These are phyloP conservation scores for Embidobia sp. DNA, from an alignment of 2,888 invertebrate species.

Conservation along the genomic window DNA sequence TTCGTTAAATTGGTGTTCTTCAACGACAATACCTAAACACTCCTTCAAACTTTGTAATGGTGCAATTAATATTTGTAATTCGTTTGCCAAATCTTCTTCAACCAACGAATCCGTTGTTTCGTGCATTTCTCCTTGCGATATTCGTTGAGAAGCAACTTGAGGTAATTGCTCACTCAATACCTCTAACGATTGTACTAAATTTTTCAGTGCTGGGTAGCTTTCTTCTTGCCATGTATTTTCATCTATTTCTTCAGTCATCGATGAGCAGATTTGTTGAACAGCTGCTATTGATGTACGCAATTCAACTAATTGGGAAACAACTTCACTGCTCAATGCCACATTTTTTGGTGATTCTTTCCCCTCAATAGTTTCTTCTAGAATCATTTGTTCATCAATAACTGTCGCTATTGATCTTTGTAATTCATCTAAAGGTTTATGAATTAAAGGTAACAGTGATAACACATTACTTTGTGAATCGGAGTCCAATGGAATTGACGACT, in stretches of 20 bases:
- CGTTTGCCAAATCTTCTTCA: slow-evolving; percentile 26
- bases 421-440: slow-evolving; percentile 76
- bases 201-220: slow-evolving; percentile 66
- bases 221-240: slow-evolving; percentile 64
- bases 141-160: slow-evolving; percentile 42
- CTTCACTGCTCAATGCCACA: slow-evolving; percentile 24
- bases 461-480: slow-evolving; percentile 54
- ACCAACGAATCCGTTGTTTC: slow-evolving; percentile 28
- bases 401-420: slow-evolving; percentile 80
- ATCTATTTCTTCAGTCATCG: slow-evolving; percentile 59
- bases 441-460: slow-evolving; percentile 64
- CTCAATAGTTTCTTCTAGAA: slow-evolving; percentile 39
- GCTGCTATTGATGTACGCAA: slow-evolving; percentile 65
- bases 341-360: slow-evolving; percentile 13
- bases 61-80: slow-evolving; percentile 54
- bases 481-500: slow-evolving; percentile 35
- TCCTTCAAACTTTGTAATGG: slow-evolving; percentile 66
- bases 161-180: slow-evolving; percentile 66
- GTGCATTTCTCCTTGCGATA: slow-evolving; percentile 35
- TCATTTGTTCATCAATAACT: slow-evolving; percentile 65
- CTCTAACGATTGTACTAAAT: slow-evolving; percentile 66
- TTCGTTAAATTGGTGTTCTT: slow-evolving; percentile 56
- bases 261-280: slow-evolving; percentile 64
- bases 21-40: slow-evolving; percentile 66
- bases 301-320: slow-evolving; percentile 63